Conservation (phyloP, 2,113 vertebrate genomes). For the Cynocephalus volans region DNA sequence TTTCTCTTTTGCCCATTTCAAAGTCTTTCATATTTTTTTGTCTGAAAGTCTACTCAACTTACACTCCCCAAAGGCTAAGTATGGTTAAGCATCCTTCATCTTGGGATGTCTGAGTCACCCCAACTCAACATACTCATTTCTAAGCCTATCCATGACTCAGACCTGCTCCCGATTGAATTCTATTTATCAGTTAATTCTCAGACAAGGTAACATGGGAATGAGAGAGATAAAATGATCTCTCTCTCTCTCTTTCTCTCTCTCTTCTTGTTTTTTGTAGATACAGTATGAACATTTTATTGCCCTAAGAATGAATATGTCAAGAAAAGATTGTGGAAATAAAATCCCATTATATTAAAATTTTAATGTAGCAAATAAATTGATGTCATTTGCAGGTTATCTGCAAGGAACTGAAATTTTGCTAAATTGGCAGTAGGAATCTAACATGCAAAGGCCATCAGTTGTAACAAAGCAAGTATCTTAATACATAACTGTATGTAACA, state of each 20-base stretch:
- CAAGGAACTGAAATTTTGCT: constrained; percentile 41
- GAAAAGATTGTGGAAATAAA: neutral
- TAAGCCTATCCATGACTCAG: neutral
- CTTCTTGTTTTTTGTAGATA: neutral
- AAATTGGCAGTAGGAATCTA: neutral
- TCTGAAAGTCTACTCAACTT: neutral
- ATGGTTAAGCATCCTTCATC: neutral
- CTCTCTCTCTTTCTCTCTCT: neutral
- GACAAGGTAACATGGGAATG: neutral
- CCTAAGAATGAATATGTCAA: neutral
- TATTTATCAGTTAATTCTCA: constrained; percentile 29
- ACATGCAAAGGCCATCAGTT: neutral
- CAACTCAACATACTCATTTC: neutral
- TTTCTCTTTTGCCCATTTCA: neutral
- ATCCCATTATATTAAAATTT: constrained; percentile 12
- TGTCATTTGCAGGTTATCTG: neutral
- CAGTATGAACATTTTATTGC: neutral
- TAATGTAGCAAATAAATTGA: neutral
- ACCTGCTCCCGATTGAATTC: neutral
- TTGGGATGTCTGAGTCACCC: constrained; percentile 1
- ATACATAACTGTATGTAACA: constrained; percentile 39
- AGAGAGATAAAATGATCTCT: neutral
- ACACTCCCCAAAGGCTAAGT: neutral
- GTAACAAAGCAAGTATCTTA: neutral
- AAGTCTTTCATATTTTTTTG: neutral